Evolutionary conservation across 2,888 invertebrate species (phyloP), one percentile per base, ranked within the genome.

Genomic region (Tinea pellionella): DNA sequence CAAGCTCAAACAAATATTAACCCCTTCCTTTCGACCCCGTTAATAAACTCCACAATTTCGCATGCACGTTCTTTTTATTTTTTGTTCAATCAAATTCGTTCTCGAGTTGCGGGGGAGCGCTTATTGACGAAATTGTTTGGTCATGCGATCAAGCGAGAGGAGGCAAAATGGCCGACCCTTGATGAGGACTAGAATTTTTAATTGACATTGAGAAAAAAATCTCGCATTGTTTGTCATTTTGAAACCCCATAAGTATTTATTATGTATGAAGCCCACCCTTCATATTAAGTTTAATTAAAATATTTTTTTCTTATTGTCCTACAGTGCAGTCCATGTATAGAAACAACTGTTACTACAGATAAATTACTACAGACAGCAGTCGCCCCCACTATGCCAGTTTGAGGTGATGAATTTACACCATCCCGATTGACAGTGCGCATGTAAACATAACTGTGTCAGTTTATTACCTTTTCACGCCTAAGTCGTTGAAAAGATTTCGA

Each of bases 41-140:
- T 76, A 77, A 79, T 80, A 77, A 78, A 75, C 69, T 67, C 67
- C 62, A 71, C 70, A 71, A 71, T 75, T 73, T 73, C 64, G 70
- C 68, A 62, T 63, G 63, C 64, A 62, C 64, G 61, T 67, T 66
- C 66, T 66, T 68, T 69, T 68, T 72, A 75, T 77, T 74, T 67
- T 71, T 76, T 71, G 72, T 66, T 69, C 70, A 69, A 72, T 72
- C 72, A 71, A 74, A 74, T 74, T 74, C 71, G 42, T 60, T 61
- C 59, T 62, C 59, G 60, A 61, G 61, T 62, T 61, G 51, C 61
- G 51, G 42, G 59, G 62, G 43, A 62, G 59, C 60, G 57, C 55
- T 57, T 60, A 67, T 68, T 66, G 67, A 65, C 61, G 64, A 64
- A 62, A 66, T 65, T 74, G 70, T 73, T 72, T 70, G 69, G 70